A percentile compares a stretch with the other conserved stretches of the same genome.
Evolutionary conservation across 2,888 invertebrate genomes (phyloP).

Genomic region (Polydrusus cervinus): DNA sequence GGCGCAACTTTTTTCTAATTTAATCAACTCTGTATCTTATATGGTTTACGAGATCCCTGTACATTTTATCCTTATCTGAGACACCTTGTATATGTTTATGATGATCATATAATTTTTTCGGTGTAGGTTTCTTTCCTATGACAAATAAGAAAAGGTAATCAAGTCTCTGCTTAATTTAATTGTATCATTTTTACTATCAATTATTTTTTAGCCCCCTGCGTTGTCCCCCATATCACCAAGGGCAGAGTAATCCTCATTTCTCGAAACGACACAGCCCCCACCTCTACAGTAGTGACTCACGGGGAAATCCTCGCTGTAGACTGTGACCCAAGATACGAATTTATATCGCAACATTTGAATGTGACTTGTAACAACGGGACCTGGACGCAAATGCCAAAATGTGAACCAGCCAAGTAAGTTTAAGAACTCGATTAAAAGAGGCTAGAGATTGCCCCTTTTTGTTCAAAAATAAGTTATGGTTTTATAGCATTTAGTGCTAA

Average conservation of each 20-base stretch:
- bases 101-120: too few species aligned
- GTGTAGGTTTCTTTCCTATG: too few species aligned
- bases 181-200: too few species aligned
- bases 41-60: too few species aligned
- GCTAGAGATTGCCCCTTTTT: too few species aligned
- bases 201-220: slow-evolving; percentile 86
- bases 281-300: slow-evolving; percentile 78
- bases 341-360: slow-evolving; percentile 82
- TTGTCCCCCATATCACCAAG: slow-evolving; percentile 90
- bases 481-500: neutral
- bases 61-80: too few species aligned
- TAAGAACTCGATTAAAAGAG: neutral
- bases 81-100: too few species aligned
- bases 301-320: slow-evolving; percentile 83
- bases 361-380: slow-evolving; percentile 95
- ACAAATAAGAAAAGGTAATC: too few species aligned
- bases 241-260: slow-evolving; percentile 81
- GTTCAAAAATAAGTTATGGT: neutral
- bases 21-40: too few species aligned
- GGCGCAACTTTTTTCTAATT: too few species aligned
- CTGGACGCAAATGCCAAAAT: slow-evolving; percentile 94
- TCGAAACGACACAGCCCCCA: slow-evolving; percentile 73
- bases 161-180: too few species aligned
- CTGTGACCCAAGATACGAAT: slow-evolving; percentile 91
- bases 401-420: slow-evolving; percentile 82